Evolutionary conservation across 2,888 invertebrate species (phyloP), one percentile per base, ranked within the genome.

Genomic region (Agrenia bidenticulata): DNA sequence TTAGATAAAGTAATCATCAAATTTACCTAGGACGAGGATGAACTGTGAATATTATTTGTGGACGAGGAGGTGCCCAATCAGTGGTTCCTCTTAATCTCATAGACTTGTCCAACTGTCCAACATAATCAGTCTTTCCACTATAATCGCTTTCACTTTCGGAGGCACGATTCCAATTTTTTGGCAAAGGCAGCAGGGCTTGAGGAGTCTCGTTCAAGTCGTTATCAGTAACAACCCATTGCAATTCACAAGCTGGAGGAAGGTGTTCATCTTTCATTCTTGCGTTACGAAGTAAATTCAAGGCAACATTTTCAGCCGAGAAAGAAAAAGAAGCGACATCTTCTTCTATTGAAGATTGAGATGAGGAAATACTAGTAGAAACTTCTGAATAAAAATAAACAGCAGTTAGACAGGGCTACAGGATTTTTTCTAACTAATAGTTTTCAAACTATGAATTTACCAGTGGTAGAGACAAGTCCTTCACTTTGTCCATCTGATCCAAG

Each of bases 21-120:
- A 32, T 32, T 82, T 83, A 90, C 89, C 84, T 84, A 49, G 86
- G 85, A 13, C 83, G 73, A 2, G 87, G 86, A 81, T 90, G 90
- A 63, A 88, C 82, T 1, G 88, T 90, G 77, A 90, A 89, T 72
- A 92, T 91, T 59, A 92, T 88, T 80, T 92, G 92, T 37, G 88
- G 85, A 64, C 92, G 82, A 0, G 91, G 91, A 15, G 92, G 92
- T 0, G 92, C 92, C 92, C 92, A 92, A 77, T 89, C 89, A 55
- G 83, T 79, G 15, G 89, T 91, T 7, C 92, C 92, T 41, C 92
- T 82, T 23, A 89, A 80, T 24, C 76, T 56, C 64, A 76, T 73
- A 57, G 73, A 70, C 62, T 73, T 70, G 17, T 73, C 73, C 19
- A 73, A 63, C 39, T 64, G 68, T n/a, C 72, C 73, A 24, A 66